These are phyloP conservation scores for Parelbella ahira DNA, from an alignment of 2,888 invertebrate species.

Conservation along the genomic window DNA sequence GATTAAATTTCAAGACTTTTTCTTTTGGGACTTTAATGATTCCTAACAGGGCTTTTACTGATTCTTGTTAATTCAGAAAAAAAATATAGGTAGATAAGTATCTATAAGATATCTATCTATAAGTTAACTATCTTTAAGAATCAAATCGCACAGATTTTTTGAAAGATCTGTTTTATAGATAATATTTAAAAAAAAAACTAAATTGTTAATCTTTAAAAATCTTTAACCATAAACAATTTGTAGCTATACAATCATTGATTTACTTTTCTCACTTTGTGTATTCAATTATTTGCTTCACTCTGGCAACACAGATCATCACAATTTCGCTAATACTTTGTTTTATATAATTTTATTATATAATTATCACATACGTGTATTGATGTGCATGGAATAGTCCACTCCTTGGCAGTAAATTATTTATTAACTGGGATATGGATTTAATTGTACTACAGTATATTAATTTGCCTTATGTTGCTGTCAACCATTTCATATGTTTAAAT, in stretches of 20 bases:
- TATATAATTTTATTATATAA: conserved; percentile 17
- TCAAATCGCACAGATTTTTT: too few relatives aligned
- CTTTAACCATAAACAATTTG: too few relatives aligned
- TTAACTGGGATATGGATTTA: conserved; percentile 59
- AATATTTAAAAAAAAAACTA: too few relatives aligned
- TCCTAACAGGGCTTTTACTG: too few relatives aligned
- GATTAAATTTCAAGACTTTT: too few relatives aligned
- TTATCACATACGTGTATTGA: conserved; percentile 29
- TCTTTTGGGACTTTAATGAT: too few relatives aligned
- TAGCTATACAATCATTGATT: not conserved
- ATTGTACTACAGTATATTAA: conserved; percentile 64
- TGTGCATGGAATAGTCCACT: conserved; percentile 32
- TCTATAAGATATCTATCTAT: too few relatives aligned
- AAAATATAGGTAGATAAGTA: too few relatives aligned
- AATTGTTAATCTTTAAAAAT: too few relatives aligned
- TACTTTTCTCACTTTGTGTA: conserved; percentile 9
- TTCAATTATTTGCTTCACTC: conserved; percentile 1
- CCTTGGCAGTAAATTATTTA: conserved; percentile 47
- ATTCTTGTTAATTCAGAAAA: too few relatives aligned
- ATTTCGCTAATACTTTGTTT: conserved; percentile 8
- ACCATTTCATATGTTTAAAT: conserved; percentile 37
- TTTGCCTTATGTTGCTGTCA: conserved; percentile 38
- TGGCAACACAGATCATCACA: conserved; percentile 13
- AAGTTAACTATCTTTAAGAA: too few relatives aligned
- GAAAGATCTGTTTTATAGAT: too few relatives aligned